Percentiles rank a stretch among this genome's conserved stretches.
phyloP scores from a whole-genome alignment of 2,113 vertebrate species.

The Benitochromis conjunctus region DNA sequence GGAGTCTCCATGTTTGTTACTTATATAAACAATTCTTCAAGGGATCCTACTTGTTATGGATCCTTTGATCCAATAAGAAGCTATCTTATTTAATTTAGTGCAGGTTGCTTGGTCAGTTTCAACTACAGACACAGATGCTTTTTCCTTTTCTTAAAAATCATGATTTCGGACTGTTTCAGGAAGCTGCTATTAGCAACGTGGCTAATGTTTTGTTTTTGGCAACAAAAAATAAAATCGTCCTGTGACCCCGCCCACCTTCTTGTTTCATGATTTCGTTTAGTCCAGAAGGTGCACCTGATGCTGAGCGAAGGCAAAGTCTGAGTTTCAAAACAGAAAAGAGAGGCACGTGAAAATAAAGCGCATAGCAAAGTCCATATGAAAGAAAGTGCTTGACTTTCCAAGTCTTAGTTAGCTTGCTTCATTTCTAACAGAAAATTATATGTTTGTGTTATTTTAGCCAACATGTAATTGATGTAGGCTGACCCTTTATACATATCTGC shows the following conservation, averaged over 20 bases:
- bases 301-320: background rate
- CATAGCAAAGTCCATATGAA: background rate
- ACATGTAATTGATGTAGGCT: too few relatives aligned
- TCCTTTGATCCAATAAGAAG: too few relatives aligned
- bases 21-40: background rate
- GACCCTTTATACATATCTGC: too few relatives aligned
- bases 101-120: background rate
- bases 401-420: background rate
- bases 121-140: background rate
- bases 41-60: background rate
- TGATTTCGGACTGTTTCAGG: background rate
- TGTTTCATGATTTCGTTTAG: background rate
- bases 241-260: background rate
- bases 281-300: fast-evolving
- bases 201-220: background rate
- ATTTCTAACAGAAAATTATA: background rate
- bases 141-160: background rate
- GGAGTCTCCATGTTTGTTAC: background rate
- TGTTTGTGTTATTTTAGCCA: too few relatives aligned
- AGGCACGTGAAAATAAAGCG: background rate
- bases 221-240: background rate
- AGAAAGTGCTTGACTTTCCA: background rate
- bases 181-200: background rate
- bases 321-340: background rate
- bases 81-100: background rate